Evolutionary conservation across 2,888 invertebrate species (phyloP).

Genomic region (Idaea dimidiata): DNA sequence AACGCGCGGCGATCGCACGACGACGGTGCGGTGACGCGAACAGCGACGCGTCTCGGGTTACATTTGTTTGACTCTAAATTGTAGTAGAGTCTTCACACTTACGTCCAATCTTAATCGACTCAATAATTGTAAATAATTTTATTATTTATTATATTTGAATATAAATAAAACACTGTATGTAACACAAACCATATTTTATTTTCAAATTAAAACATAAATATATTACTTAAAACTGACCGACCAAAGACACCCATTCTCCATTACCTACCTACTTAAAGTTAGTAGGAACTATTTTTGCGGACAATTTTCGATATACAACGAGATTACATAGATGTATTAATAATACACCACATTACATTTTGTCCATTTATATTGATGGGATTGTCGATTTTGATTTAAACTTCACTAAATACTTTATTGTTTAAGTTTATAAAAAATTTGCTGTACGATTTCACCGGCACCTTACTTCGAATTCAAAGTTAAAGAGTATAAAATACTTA

Average conservation of each 20-base stretch:
- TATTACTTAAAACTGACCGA: neutral
- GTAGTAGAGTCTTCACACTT: neutral
- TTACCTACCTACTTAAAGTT: neutral
- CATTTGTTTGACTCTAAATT: neutral
- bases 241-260: neutral
- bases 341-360: too few species aligned
- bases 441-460: too few species aligned
- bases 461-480: too few species aligned
- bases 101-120: neutral
- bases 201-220: slow-evolving; percentile 3
- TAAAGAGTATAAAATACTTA: too few species aligned
- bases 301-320: neutral
- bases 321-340: too few species aligned
- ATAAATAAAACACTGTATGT: neutral
- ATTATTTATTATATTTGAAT: slow-evolving; percentile 9
- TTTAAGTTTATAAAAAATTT: too few species aligned
- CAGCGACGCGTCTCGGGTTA: neutral
- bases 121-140: slow-evolving; percentile 11
- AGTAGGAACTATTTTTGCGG: neutral
- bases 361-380: too few species aligned
- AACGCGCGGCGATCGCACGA: neutral
- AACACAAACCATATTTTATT: slow-evolving; percentile 22
- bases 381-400: too few species aligned
- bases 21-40: neutral
- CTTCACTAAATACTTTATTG: too few species aligned